These are phyloP conservation scores for Porites lobata DNA, from an alignment of 92 coral and sea anemone genomes.

Conservation along the genomic window DNA sequence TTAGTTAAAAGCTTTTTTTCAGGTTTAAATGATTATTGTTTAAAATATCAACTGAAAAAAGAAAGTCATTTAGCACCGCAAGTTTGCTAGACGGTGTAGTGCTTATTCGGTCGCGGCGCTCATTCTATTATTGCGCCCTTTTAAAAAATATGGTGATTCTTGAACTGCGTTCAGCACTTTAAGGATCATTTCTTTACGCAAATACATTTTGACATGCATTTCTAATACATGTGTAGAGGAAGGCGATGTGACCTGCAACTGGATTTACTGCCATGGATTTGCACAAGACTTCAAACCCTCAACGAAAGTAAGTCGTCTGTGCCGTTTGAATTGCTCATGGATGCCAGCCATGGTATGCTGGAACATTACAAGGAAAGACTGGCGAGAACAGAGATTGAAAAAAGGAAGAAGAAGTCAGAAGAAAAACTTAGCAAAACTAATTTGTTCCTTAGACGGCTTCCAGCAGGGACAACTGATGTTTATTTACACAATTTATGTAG, in stretches of 20 bases:
- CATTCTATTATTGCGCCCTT: no score
- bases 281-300: conserved; percentile 42
- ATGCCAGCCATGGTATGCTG: conserved; percentile 50
- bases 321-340: conserved; percentile 59
- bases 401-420: conserved; percentile 36
- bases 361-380: conserved; percentile 37
- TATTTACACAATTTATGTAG: conserved; percentile 95
- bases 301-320: conserved; percentile 1
- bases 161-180: no score
- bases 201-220: no score
- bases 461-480: conserved; percentile 97
- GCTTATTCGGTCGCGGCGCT: no score
- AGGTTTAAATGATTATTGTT: no score
- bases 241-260: conserved; percentile 4
- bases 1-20: no score
- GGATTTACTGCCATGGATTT: conserved; percentile 54
- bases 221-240: conserved; percentile 1
- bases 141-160: no score
- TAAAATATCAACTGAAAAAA: no score
- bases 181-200: no score
- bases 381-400: background rate
- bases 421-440: conserved; percentile 99
- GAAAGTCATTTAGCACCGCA: no score
- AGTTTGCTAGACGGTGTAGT: no score
- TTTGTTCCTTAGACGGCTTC: conserved; percentile 96